Percentiles rank a stretch among this genome's conserved stretches.
Evolutionary conservation across 92 coral and sea anemone species (phyloP).

Genomic region (Porites lobata): DNA sequence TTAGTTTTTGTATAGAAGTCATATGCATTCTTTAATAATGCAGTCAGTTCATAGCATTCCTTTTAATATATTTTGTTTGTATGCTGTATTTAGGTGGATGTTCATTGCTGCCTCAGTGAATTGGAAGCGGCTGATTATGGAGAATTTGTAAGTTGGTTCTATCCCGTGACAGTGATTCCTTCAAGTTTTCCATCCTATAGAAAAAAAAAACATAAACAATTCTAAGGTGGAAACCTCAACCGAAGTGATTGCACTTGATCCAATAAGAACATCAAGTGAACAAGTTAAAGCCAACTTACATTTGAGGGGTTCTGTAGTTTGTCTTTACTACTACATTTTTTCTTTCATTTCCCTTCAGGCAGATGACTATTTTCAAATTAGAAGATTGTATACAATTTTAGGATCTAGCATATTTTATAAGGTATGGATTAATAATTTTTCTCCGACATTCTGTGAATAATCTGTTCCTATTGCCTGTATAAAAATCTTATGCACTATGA

Average conservation of each 20-base stretch:
- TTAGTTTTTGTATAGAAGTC: no score
- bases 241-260: no score
- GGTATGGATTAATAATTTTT: conserved; percentile 43
- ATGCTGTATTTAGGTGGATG: conserved; percentile 67
- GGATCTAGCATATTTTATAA: conserved; percentile 97
- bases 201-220: no score
- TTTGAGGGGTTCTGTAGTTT: background rate
- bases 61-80: background rate
- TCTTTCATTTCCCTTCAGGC: conserved; percentile 56
- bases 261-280: no score
- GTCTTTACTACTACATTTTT: background rate
- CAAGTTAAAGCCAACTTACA: background rate
- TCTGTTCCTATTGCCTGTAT: background rate
- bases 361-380: conserved; percentile 93
- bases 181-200: no score
- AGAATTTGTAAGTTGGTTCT: conserved; percentile 70
- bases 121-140: conserved; percentile 99
- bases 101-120: conserved; percentile 92
- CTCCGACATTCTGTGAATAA: background rate
- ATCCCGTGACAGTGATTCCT: background rate
- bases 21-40: no score
- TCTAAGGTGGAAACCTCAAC: no score
- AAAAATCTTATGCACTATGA: no score
- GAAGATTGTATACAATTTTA: conserved; percentile 97
- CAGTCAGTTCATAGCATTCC: background rate